Conservation (phyloP, 2,888 invertebrate species). For the Leptopilina myrica region DNA sequence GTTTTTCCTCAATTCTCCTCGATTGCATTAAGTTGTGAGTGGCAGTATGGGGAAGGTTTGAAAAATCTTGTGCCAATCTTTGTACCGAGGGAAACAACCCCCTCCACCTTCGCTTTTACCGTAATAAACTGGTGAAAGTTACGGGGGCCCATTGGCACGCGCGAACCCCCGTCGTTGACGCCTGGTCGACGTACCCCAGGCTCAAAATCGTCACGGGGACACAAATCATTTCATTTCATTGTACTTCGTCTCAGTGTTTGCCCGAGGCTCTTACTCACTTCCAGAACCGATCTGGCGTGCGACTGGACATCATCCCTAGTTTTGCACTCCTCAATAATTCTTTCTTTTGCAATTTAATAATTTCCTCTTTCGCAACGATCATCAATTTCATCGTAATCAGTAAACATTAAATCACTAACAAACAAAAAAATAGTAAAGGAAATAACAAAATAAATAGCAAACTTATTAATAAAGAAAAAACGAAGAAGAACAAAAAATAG, state of each 20-base stretch:
- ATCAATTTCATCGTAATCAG: too few species aligned
- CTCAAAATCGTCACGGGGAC: conserved; percentile 69
- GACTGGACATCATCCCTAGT: conserved; percentile 33
- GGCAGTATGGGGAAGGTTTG: background rate
- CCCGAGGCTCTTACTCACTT: conserved; percentile 41
- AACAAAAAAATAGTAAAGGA: too few species aligned
- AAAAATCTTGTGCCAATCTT: conserved; percentile 9
- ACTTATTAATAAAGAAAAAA: too few species aligned
- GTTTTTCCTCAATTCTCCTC: background rate
- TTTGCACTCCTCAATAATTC: background rate
- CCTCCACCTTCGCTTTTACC: conserved; percentile 51
- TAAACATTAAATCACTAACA: too few species aligned
- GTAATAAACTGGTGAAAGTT: conserved; percentile 73
- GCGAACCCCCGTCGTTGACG: conserved; percentile 57
- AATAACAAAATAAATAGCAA: too few species aligned
- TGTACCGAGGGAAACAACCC: conserved; percentile 52
- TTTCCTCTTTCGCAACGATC: background rate
- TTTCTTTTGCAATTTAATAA: background rate
- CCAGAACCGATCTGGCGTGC: conserved; percentile 58
- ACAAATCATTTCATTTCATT: conserved; percentile 71
- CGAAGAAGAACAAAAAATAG: too few species aligned
- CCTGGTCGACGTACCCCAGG: conserved; percentile 55
- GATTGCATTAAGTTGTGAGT: background rate
- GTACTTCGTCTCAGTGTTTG: conserved; percentile 56
- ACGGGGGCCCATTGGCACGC: conserved; percentile 72